Base-by-base conservation (phyloP, 2,888 invertebrate species). In the Andrena flavipes region DNA sequence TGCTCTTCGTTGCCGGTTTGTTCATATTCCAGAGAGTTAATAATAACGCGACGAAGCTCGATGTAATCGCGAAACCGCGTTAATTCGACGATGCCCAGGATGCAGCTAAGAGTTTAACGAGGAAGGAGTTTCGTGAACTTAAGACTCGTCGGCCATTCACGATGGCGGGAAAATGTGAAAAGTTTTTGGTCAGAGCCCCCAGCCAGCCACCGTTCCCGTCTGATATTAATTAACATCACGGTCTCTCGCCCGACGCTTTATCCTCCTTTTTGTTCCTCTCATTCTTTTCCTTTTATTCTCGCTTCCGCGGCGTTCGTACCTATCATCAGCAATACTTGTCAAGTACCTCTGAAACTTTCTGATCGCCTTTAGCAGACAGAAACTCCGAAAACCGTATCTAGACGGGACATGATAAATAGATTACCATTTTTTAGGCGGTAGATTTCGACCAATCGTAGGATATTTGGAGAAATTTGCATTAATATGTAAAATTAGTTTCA, bases 151-250 rank as follows among this genome's bases (percentile, higher is more conserved):
- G 72, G 49, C 76, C 79, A 67, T 78, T 84, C 85, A 67, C 77
- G 85, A 81, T 87, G 75, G 76, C 64, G 75, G 84, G 87, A 85
- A 86, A 86, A 86, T 86, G 76, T 78, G 87, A 84, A 86, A 86
- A 86, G 81, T 86, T 86, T 81, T 84, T 56, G 85, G 85, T 87
- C 82, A 68, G 82, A 59, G 62, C 29, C 80, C 65, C 65, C 60
- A 49, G 13, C 56, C 56, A 20, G 26, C 42, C 67, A 23, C 54
- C 29, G 16, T 23, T 35, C 68, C 63, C n/a, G 29, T 30, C 63
- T 67, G 80, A 85, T 85, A 84, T 85, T 85, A 85, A 85, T 85
- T 85, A 85, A 85, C 84, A 87, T 84, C 80, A 73, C 76, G 84
- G 77, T 84, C 77, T 76, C 75, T 76, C 84, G 62, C 59, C 76